Evolutionary conservation across 2,113 vertebrate genomes (phyloP), one percentile per base, ranked within the genome.

Genomic region (Colistium nudipinnis): DNA sequence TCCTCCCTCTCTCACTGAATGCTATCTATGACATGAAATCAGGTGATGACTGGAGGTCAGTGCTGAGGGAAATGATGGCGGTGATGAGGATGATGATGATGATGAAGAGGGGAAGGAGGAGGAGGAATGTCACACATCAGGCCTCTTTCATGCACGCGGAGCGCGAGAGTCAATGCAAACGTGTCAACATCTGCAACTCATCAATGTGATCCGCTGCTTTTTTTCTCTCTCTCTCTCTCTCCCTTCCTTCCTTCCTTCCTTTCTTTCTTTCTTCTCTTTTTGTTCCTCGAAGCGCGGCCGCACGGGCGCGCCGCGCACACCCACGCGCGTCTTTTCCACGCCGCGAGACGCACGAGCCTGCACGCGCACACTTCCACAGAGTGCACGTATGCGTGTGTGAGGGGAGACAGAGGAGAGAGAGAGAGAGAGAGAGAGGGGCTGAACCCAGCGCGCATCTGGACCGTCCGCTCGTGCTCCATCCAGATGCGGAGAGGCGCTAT

Each of bases 141-240:
- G 80, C 80, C 75, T 11, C 25, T 45, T 51, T 65, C 56, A 53
- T 57, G 16, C 36, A 13, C 53, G 49, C 62, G 44, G 33, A 47
- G 51, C 43, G 59, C 72, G 38, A 67, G 59, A 56, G 49, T 72
- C 65, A 83, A 87, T 89, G 92, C 56, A 91, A 92, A 93, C 92
- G 92, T 93, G 92, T 93, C 92, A 91, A 92, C 91, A 93, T 93
- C 90, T 93, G 92, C 83, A 92, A 91, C 75, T 88, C 83, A 92
- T 93, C 91, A 90, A 62, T 68, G 82, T 54, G 75, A 72, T 69
- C 69, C 24, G 66, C 56, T 24, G 63, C 57, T n/a, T 35, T 16
- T 35, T 31, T 31, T 31, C 30, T 31, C 8, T n/a, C n/a, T n/a
- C n/a, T n/a, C n/a, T n/a, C n/a, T n/a, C n/a, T n/a, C n/a, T n/a